Evolutionary conservation across 2,888 invertebrate genomes (phyloP).

Genomic region (Adineta ricciae): DNA sequence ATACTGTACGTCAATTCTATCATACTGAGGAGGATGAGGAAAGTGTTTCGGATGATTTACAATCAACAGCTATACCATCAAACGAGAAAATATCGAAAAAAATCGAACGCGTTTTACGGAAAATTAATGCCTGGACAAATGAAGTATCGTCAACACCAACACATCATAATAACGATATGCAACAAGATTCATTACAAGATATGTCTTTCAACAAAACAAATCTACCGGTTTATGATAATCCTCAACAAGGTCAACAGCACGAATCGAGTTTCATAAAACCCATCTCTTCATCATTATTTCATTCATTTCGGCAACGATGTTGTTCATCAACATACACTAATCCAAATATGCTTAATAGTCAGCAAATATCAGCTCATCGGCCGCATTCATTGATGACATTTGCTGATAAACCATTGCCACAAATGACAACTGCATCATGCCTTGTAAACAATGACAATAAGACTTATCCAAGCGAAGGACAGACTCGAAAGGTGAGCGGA

Average conservation of each 20-base stretch:
- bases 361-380: background rate
- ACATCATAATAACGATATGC: background rate
- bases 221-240: slow-evolving; percentile 19
- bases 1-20: background rate
- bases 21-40: background rate
- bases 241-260: background rate
- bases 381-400: background rate
- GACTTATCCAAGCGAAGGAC: background rate
- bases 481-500: background rate
- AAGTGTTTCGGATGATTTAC: background rate
- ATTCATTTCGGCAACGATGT: background rate
- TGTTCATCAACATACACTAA: background rate
- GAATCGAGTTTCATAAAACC: background rate
- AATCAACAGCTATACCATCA: background rate
- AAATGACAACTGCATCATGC: background rate
- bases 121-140: background rate
- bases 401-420: background rate
- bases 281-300: background rate
- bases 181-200: slow-evolving; percentile 8
- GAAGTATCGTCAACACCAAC: background rate
- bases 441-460: background rate
- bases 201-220: slow-evolving; percentile 21
- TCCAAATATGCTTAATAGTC: background rate
- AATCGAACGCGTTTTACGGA: background rate
- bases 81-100: background rate